Conservation (phyloP, 1,140 invertebrate genomes). For the Drosophila kurseongensis region DNA sequence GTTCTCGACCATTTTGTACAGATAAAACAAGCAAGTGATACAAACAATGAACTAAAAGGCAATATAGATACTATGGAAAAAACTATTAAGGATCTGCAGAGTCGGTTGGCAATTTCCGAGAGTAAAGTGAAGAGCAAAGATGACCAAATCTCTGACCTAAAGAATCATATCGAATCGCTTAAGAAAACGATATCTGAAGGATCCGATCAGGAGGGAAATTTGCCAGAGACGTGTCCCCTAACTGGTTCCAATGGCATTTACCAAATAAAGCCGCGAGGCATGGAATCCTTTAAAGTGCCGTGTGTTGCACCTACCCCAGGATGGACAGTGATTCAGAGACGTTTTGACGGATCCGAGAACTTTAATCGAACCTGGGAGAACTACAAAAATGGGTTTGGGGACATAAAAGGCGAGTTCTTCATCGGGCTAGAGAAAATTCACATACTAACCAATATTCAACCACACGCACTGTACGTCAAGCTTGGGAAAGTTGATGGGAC, state of each 20-base stretch:
- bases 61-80: no score
- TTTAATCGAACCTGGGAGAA: slow-evolving; percentile 50
- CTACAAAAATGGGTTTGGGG: slow-evolving; percentile 46
- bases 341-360: slow-evolving; percentile 34
- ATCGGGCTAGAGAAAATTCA: slow-evolving; percentile 55
- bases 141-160: no score
- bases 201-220: no score
- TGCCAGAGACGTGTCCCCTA: background rate
- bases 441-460: slow-evolving; percentile 23
- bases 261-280: background rate
- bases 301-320: slow-evolving; percentile 30
- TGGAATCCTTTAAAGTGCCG: slow-evolving; percentile 16
- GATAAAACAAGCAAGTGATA: no score
- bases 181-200: no score
- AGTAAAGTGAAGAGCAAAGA: no score
- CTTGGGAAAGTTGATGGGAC: slow-evolving; percentile 86
- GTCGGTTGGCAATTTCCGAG: no score
- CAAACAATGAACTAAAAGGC: no score
- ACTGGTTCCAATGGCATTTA: background rate
- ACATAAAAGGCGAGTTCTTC: slow-evolving; percentile 51
- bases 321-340: slow-evolving; percentile 50
- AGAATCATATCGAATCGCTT: no score
- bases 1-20: no score
- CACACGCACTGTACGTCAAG: slow-evolving; percentile 85
- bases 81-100: no score